Conservation (phyloP, 2,797 vertebrate genomes). For the Onychomys leucogaster region DNA sequence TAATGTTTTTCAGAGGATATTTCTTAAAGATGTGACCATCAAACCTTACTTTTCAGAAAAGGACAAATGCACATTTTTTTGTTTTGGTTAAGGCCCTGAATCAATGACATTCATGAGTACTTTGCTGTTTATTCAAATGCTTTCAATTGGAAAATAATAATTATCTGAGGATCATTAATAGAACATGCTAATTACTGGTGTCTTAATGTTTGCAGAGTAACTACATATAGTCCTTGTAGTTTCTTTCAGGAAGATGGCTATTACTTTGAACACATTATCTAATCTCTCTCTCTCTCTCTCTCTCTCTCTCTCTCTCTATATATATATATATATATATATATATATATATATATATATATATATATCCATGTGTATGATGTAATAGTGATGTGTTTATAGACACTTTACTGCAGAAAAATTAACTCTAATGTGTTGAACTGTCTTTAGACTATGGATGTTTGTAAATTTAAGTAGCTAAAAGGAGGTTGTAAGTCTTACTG, state of each 20-base stretch:
- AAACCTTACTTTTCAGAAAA: not conserved
- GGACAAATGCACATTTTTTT: constrained; percentile 1
- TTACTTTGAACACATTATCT: not conserved
- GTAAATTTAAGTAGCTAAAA: not conserved
- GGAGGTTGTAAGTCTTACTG: not conserved
- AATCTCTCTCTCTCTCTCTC: too few species aligned
- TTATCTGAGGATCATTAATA: not conserved
- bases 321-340: not conserved
- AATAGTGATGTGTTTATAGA: not conserved
- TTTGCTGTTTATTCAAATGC: constrained; percentile 60
- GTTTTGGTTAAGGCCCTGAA: constrained; percentile 14
- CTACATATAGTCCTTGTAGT: not conserved
- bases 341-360: not conserved
- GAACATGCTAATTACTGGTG: constrained; percentile 57
- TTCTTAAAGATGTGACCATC: constrained; percentile 24
- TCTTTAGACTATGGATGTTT: not conserved
- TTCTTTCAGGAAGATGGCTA: constrained; percentile 5
- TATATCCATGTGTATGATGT: not conserved
- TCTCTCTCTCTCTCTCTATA: too few species aligned
- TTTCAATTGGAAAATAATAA: constrained; percentile 58
- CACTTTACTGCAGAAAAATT: not conserved
- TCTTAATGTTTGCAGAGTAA: not conserved
- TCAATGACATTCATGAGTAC: constrained; percentile 29
- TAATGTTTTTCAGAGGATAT: constrained; percentile 21
- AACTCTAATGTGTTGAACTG: not conserved